Conservation (phyloP, 2,888 invertebrate genomes). For the Chymomyza fuscimana region DNA sequence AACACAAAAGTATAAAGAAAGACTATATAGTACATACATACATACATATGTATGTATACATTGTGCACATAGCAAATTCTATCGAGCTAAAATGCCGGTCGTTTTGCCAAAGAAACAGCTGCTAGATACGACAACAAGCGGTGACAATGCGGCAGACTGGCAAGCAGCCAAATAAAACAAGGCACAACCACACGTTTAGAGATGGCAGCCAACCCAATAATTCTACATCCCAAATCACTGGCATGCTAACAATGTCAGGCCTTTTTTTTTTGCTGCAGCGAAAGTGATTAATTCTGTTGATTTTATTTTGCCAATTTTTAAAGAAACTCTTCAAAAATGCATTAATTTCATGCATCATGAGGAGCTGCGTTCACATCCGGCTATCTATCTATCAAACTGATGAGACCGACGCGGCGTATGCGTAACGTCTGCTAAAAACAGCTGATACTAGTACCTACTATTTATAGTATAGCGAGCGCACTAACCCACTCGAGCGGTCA, state of each 20-base stretch:
- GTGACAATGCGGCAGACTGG: not conserved
- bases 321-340: slow-evolving; percentile 43
- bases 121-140: not conserved
- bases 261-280: slow-evolving; percentile 38
- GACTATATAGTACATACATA: not conserved
- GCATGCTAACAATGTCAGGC: slow-evolving; percentile 64
- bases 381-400: not conserved
- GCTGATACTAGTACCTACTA: slow-evolving; percentile 25
- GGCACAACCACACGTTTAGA: not conserved
- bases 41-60: too few relatives aligned
- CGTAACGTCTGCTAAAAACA: slow-evolving; percentile 40
- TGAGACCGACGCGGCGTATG: slow-evolving; percentile 44
- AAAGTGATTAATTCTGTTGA: slow-evolving; percentile 54
- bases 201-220: not conserved
- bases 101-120: not conserved
- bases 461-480: slow-evolving; percentile 10
- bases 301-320: not conserved
- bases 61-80: not conserved
- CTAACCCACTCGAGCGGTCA: slow-evolving; percentile 22
- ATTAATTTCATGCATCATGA: slow-evolving; percentile 61
- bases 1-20: not conserved
- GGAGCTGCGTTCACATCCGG: slow-evolving; percentile 39
- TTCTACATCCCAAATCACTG: slow-evolving; percentile 30
- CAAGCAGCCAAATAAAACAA: not conserved
- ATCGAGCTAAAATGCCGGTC: not conserved